A percentile compares a stretch with the other conserved stretches of the same genome.
These are phyloP conservation scores for Pandemis cinnamomeana DNA, from an alignment of 2,888 invertebrate genomes.

Conservation along the genomic window DNA sequence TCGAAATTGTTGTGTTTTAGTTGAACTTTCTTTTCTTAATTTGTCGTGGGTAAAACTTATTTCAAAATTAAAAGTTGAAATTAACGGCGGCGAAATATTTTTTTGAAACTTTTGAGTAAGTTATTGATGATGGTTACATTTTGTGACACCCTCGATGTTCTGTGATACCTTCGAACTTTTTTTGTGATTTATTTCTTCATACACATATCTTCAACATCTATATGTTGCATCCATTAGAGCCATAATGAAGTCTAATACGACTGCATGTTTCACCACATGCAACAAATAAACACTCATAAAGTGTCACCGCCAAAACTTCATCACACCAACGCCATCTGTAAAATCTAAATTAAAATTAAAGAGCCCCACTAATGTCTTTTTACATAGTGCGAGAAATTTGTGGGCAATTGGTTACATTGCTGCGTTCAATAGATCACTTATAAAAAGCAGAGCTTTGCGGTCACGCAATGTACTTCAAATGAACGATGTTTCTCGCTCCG, in stretches of 20 bases:
- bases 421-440: not conserved
- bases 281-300: conserved; percentile 33
- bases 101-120: too few relatives aligned
- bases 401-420: not conserved
- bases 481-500: not conserved
- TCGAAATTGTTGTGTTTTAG: not conserved
- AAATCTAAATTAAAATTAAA: conserved; percentile 41
- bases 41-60: not conserved
- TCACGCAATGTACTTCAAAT: not conserved
- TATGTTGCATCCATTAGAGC: conserved; percentile 12
- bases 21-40: not conserved
- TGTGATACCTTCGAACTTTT: not conserved
- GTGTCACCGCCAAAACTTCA: conserved; percentile 29
- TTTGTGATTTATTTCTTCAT: not conserved
- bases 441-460: not conserved
- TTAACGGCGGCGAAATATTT: too few relatives aligned
- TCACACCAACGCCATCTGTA: conserved; percentile 35
- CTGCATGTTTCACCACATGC: conserved; percentile 24
- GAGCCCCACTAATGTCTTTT: conserved; percentile 26
- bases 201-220: not conserved
- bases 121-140: not conserved
- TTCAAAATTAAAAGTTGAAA: too few relatives aligned
- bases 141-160: too few relatives aligned
- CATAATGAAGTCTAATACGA: conserved; percentile 23
- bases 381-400: not conserved